phyloP scores from a whole-genome alignment of 2,888 invertebrate genomes.

The Stomorhina lunata region DNA sequence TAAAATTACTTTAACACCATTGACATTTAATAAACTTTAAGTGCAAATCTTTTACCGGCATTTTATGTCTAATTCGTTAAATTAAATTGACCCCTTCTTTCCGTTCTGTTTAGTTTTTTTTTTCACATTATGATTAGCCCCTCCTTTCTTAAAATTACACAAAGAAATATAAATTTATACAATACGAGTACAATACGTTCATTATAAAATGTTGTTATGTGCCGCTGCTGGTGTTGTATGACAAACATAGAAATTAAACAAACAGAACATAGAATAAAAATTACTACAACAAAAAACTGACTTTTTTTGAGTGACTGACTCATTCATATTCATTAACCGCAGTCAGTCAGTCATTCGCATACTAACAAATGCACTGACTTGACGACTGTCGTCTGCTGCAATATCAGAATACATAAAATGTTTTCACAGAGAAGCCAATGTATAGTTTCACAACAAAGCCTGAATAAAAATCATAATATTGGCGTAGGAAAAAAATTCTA shows the following conservation, averaged over 20 bases:
- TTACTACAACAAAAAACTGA: conserved; percentile 6
- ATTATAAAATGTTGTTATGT: neutral
- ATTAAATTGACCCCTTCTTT: neutral
- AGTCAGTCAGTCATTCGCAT: too few species aligned
- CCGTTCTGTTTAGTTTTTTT: neutral
- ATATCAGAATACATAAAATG: conserved; percentile 21
- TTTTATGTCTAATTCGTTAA: neutral
- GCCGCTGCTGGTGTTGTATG: conserved; percentile 17
- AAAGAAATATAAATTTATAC: neutral
- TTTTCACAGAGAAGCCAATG: neutral
- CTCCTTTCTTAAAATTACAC: neutral
- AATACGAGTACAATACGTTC: too few species aligned
- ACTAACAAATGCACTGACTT: neutral
- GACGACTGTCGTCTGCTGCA: neutral
- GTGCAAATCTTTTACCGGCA: neutral
- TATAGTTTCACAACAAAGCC: too few species aligned
- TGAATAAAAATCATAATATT: too few species aligned
- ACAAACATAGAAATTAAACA: conserved; percentile 18
- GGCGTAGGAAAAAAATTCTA: too few species aligned
- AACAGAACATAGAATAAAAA: conserved; percentile 18
- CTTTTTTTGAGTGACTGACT: conserved; percentile 56
- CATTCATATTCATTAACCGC: conserved; percentile 57
- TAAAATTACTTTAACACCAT: too few species aligned
- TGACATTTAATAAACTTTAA: neutral
- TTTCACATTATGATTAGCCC: neutral